Conservation (phyloP, 2,888 invertebrate species). For the Volucella inflata region DNA sequence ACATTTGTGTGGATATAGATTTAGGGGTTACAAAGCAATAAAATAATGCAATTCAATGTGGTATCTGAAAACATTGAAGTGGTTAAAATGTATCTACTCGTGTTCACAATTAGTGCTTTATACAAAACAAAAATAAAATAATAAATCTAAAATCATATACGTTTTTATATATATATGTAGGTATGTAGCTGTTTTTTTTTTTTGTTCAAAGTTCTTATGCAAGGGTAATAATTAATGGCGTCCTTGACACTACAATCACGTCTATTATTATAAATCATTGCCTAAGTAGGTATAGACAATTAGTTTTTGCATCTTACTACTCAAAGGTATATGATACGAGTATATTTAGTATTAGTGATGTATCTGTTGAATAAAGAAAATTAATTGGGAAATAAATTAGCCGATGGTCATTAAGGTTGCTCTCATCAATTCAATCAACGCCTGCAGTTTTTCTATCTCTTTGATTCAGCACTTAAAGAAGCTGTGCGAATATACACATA, state of each 20-base stretch:
- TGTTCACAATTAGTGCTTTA: neutral
- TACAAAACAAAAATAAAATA: neutral
- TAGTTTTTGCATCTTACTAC: slow-evolving; percentile 56
- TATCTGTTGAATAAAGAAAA: slow-evolving; percentile 35
- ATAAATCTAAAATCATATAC: slow-evolving; percentile 40
- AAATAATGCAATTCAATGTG: slow-evolving; percentile 62
- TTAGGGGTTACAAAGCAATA: slow-evolving; percentile 56
- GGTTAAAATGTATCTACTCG: slow-evolving; percentile 29
- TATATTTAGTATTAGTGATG: neutral
- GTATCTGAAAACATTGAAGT: slow-evolving; percentile 40
- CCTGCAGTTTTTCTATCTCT: neutral
- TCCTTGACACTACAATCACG: slow-evolving; percentile 66
- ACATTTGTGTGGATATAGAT: slow-evolving; percentile 67
- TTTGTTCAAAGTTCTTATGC: slow-evolving; percentile 15
- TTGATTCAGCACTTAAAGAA: slow-evolving; percentile 30
- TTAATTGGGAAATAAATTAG: slow-evolving; percentile 74
- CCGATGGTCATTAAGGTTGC: slow-evolving; percentile 67
- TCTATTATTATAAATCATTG: slow-evolving; percentile 71
- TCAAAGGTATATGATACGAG: slow-evolving; percentile 20
- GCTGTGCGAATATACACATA: slow-evolving; percentile 29
- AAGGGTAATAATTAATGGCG: slow-evolving; percentile 68
- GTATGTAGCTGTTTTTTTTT: neutral
- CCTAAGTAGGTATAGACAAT: slow-evolving; percentile 68
- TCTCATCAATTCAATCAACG: slow-evolving; percentile 67
- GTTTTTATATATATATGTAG: neutral